A percentile compares a stretch with the other conserved stretches of the same genome.
Conservation (phyloP, 2,113 vertebrate species). For the Sorex fumeus region DNA sequence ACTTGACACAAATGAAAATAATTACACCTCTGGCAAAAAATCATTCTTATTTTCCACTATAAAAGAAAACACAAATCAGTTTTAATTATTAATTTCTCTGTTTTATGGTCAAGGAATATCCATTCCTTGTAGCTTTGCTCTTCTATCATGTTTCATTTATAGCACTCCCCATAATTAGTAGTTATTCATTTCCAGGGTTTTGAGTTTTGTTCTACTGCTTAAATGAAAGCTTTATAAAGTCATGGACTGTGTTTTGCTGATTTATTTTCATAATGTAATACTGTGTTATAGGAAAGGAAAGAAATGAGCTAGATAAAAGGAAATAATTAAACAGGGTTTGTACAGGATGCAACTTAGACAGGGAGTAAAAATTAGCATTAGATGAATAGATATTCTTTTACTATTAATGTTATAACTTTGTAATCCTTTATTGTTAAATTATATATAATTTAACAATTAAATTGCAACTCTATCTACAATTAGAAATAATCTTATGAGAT, state of each 20-base stretch:
- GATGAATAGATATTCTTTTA: background rate
- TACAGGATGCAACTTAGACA: background rate
- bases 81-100: background rate
- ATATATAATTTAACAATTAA: background rate
- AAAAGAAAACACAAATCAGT: background rate
- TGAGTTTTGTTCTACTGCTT: background rate
- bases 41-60: background rate
- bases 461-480: background rate
- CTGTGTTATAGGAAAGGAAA: background rate
- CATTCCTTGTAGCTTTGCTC: background rate
- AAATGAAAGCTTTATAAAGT: background rate
- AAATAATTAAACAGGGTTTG: background rate
- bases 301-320: background rate
- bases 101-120: background rate
- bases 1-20: background rate
- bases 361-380: background rate
- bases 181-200: no score
- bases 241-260: background rate
- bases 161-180: background rate
- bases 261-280: constrained; percentile 34
- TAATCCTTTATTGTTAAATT: background rate
- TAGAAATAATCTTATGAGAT: background rate
- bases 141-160: background rate
- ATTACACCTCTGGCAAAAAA: background rate
- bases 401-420: background rate